Conservation (phyloP, 2,113 vertebrate genomes). For the Microtus oregoni region DNA sequence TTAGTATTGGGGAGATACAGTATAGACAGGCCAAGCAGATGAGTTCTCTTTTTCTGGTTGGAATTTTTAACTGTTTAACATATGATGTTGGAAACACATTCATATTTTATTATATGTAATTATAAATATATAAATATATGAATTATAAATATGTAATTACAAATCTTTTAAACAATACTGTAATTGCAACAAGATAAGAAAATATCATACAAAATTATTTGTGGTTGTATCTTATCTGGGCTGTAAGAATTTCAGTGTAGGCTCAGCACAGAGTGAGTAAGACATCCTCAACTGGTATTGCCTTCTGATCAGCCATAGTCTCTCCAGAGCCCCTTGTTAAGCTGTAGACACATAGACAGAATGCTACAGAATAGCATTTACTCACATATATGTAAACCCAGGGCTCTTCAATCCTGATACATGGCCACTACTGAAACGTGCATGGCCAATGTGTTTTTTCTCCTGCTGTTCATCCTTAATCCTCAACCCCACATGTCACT, state of each 20-base stretch:
- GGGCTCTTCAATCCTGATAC: too few relatives aligned
- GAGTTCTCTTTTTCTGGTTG: neutral
- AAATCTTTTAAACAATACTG: neutral
- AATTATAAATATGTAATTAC: neutral
- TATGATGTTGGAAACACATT: too few relatives aligned
- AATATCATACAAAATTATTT: neutral
- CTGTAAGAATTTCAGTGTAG: neutral
- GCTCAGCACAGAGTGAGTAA: rapidly evolving
- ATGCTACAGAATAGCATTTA: neutral
- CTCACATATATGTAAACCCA: neutral
- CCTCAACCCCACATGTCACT: neutral
- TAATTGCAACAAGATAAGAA: neutral
- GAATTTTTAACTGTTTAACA: neutral
- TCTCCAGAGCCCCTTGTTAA: neutral
- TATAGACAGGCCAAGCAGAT: neutral
- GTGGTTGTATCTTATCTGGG: neutral
- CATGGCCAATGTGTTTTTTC: too few relatives aligned
- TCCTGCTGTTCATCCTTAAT: neutral
- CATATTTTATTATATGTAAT: too few relatives aligned
- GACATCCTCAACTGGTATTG: neutral
- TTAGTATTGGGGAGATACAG: too few relatives aligned
- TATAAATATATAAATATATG: too few relatives aligned
- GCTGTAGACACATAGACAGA: too few relatives aligned
- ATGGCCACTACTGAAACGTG: neutral
- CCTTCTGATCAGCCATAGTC: neutral